Percentiles rank a stretch among this genome's conserved stretches.
Evolutionary conservation across 2,888 invertebrate species (phyloP).

Genomic region (Eulithis testata): DNA sequence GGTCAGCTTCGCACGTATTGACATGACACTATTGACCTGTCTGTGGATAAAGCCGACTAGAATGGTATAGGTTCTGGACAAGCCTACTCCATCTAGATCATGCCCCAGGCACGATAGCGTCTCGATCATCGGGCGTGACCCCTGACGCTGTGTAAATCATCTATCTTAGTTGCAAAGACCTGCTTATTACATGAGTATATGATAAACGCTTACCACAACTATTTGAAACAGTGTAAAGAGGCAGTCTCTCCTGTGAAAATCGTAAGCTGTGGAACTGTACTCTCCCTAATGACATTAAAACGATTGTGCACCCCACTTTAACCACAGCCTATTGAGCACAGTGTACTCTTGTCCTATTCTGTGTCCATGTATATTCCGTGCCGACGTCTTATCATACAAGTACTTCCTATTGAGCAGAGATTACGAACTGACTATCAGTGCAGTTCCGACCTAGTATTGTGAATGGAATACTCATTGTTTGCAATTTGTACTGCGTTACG

Average conservation of each 20-base stretch:
- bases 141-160: too few relatives aligned
- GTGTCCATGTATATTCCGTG: conserved; percentile 23
- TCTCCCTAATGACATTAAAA: conserved; percentile 1
- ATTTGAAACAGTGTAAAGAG: background rate
- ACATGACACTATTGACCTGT: too few relatives aligned
- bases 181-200: too few relatives aligned
- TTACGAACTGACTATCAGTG: conserved; percentile 49
- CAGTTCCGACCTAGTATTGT: conserved; percentile 30
- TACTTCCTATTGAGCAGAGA: conserved; percentile 57
- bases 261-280: background rate
- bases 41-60: too few relatives aligned
- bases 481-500: conserved; percentile 9
- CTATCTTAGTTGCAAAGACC: too few relatives aligned
- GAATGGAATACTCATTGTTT: conserved; percentile 16
- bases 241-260: background rate
- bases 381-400: conserved; percentile 50
- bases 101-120: too few relatives aligned
- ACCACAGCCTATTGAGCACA: conserved; percentile 17
- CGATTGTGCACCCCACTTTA: background rate
- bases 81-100: too few relatives aligned
- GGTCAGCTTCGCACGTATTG: too few relatives aligned
- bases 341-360: conserved; percentile 4
- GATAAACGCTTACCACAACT: too few relatives aligned
- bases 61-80: too few relatives aligned
- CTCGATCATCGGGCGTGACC: too few relatives aligned